These are phyloP conservation scores for Ancistrus triradiatus DNA, from an alignment of 2,113 vertebrate genomes.

Conservation along the genomic window DNA sequence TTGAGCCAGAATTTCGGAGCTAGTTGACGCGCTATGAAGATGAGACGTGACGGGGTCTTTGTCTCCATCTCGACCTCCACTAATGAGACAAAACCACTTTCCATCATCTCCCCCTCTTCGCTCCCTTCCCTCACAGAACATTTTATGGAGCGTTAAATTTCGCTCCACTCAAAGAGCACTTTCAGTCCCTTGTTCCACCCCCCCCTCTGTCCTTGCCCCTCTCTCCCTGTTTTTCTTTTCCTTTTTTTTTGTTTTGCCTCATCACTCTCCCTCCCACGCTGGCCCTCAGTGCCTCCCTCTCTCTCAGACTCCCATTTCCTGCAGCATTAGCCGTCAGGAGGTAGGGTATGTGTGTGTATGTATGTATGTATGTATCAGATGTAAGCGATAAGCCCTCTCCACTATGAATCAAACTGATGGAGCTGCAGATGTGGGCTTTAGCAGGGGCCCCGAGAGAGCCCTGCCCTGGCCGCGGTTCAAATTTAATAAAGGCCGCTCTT, in stretches of 20 bases:
- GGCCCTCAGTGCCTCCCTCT: conserved; percentile 5
- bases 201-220: background rate
- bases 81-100: conserved; percentile 24
- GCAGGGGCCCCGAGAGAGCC: conserved; percentile 33
- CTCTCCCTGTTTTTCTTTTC: background rate
- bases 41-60: conserved; percentile 57
- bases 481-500: conserved; percentile 61
- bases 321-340: conserved; percentile 7
- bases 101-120: conserved; percentile 8
- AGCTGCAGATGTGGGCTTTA: conserved; percentile 51
- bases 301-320: conserved; percentile 8
- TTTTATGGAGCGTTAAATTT: conserved; percentile 36
- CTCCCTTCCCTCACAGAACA: conserved; percentile 7
- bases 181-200: conserved; percentile 36
- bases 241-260: background rate
- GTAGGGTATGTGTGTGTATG: background rate
- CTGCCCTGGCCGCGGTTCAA: conserved; percentile 46
- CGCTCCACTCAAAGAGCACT: conserved; percentile 37
- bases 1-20: background rate
- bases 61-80: conserved; percentile 39
- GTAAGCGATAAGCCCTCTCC: conserved; percentile 50
- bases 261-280: background rate
- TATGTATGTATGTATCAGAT: conserved; percentile 26
- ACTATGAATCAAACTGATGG: conserved; percentile 47
- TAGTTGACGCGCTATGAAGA: conserved; percentile 60